Conservation (phyloP, 2,888 invertebrate species). For the Heliconius aoede region DNA sequence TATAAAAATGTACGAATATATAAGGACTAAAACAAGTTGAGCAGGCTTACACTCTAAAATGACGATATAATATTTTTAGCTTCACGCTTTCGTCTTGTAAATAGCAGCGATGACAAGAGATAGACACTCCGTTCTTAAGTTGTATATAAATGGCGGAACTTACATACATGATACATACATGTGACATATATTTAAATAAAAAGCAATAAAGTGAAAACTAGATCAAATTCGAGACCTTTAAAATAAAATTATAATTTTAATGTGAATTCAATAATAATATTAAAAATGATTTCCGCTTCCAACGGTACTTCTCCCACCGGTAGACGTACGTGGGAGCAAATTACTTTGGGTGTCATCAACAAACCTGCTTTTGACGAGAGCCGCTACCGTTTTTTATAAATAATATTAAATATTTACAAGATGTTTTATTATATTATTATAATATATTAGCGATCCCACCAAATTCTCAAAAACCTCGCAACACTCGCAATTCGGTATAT, state of each 20-base stretch:
- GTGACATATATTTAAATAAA: too few relatives aligned
- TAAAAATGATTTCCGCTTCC: background rate
- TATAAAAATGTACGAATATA: too few relatives aligned
- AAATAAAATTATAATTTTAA: background rate
- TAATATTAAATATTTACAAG: constrained; percentile 14
- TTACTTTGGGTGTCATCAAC: constrained; percentile 31
- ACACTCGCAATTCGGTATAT: background rate
- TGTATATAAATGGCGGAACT: too few relatives aligned
- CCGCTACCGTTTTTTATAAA: constrained; percentile 39
- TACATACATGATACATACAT: too few relatives aligned
- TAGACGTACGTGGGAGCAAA: constrained; percentile 38
- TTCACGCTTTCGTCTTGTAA: too few relatives aligned
- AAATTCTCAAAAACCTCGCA: too few relatives aligned
- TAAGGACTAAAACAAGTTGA: too few relatives aligned
- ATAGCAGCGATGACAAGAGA: too few relatives aligned
- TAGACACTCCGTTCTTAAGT: too few relatives aligned
- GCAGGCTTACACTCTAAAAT: too few relatives aligned
- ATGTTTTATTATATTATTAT: constrained; percentile 8
- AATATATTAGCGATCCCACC: background rate
- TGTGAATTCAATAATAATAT: background rate
- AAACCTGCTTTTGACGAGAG: constrained; percentile 33
- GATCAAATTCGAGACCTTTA: background rate
- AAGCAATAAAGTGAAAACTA: background rate
- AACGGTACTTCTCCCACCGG: constrained; percentile 25
- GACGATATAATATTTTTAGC: too few relatives aligned